phyloP scores from a whole-genome alignment of 2,797 vertebrate genomes.

The Alauda arvensis region DNA sequence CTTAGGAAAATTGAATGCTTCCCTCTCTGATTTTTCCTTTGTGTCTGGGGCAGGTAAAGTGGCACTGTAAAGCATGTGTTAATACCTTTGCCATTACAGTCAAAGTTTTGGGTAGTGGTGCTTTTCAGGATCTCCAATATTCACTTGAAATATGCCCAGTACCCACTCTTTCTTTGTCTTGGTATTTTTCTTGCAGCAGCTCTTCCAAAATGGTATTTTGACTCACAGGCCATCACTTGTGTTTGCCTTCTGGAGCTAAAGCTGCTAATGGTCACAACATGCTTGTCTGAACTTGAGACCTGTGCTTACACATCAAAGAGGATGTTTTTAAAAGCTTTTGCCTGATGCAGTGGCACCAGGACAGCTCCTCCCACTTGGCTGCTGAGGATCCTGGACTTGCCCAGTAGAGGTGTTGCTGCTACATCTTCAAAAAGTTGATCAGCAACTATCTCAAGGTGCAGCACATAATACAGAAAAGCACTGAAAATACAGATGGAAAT shows the following conservation, averaged over 20 bases:
- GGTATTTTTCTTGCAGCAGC: not conserved
- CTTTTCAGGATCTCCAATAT: not conserved
- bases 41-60: not conserved
- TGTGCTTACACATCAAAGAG: not conserved
- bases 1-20: not conserved
- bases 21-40: not conserved
- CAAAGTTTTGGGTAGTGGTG: not conserved
- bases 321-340: not conserved
- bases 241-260: slow-evolving; percentile 1
- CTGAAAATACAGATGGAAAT: not conserved
- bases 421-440: not conserved
- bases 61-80: not conserved
- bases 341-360: not conserved
- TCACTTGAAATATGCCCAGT: not conserved
- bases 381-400: not conserved
- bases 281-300: slow-evolving; percentile 5
- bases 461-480: not conserved
- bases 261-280: not conserved
- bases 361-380: not conserved
- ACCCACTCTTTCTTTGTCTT: not conserved
- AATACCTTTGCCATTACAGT: not conserved
- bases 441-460: not conserved
- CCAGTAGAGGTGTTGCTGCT: not conserved
- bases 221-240: not conserved
- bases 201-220: not conserved